A percentile compares a stretch with the other conserved stretches of the same genome.
These are phyloP conservation scores for Tenthredo amoena DNA, from an alignment of 2,888 invertebrate species.

Conservation along the genomic window DNA sequence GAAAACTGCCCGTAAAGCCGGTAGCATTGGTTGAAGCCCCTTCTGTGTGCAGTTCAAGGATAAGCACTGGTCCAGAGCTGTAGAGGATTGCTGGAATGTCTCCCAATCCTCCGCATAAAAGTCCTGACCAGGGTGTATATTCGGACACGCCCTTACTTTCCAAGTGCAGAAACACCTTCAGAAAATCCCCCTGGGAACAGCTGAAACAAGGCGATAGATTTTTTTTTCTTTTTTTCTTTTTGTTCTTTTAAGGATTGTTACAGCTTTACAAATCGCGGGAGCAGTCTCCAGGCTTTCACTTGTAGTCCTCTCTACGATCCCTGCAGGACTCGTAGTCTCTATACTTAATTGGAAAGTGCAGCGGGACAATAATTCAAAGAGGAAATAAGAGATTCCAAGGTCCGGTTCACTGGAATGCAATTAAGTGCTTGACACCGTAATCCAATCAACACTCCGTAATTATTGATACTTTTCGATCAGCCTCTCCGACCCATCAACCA, in stretches of 20 bases:
- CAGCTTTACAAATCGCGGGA: not conserved
- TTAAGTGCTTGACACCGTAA: not conserved
- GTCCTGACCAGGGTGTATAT: constrained; percentile 86
- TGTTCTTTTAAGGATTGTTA: not conserved
- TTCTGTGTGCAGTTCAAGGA: constrained; percentile 86
- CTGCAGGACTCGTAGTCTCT: not conserved
- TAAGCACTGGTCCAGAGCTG: constrained; percentile 87
- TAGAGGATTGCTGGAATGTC: constrained; percentile 87
- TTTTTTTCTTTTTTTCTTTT: not conserved
- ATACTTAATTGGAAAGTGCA: constrained; percentile 1
- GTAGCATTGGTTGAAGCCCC: constrained; percentile 81
- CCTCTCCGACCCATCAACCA: not conserved
- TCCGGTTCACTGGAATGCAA: not conserved
- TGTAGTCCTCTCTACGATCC: not conserved
- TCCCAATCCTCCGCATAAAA: constrained; percentile 85
- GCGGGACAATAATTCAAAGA: not conserved
- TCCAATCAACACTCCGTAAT: constrained; percentile 21
- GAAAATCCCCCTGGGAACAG: constrained; percentile 87
- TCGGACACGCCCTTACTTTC: constrained; percentile 87
- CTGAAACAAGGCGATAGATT: constrained; percentile 80
- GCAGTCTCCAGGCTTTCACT: not conserved
- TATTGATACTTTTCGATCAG: constrained; percentile 11
- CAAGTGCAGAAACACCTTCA: constrained; percentile 89
- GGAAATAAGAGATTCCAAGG: not conserved
- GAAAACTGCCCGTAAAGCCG: constrained; percentile 88